Conservation (phyloP, 2,797 vertebrate genomes). For the Tangara arthus region DNA sequence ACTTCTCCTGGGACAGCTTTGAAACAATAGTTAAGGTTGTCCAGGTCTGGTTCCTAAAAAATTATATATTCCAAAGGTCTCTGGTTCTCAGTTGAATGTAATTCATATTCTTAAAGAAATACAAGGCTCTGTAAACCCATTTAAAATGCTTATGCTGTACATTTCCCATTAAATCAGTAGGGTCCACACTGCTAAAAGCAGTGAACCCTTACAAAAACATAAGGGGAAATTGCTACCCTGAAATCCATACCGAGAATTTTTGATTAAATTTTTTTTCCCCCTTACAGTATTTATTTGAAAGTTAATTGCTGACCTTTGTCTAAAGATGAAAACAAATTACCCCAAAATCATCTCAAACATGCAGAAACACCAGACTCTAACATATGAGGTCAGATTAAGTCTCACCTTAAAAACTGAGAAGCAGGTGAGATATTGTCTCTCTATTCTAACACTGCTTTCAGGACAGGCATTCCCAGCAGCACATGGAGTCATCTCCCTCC, state of each 20-base stretch:
- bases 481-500: not conserved
- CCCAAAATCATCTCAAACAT: not conserved
- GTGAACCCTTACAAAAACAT: not conserved
- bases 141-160: not conserved
- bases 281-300: not conserved
- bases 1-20: not conserved
- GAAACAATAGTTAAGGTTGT: not conserved
- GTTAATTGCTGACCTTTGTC: not conserved
- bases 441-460: not conserved
- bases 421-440: not conserved
- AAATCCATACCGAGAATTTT: not conserved
- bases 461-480: not conserved
- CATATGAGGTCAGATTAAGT: not conserved
- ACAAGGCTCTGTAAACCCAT: not conserved
- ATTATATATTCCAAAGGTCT: not conserved
- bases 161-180: slow-evolving; percentile 10
- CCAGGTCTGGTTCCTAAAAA: not conserved
- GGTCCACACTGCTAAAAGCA: not conserved
- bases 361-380: not conserved
- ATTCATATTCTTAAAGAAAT: not conserved
- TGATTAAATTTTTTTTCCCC: fast-evolving
- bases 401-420: not conserved
- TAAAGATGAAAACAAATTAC: not conserved
- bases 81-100: not conserved
- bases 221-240: not conserved